Evolutionary conservation across 2,888 invertebrate species (phyloP).

Genomic region (Ptilodon capucinus): DNA sequence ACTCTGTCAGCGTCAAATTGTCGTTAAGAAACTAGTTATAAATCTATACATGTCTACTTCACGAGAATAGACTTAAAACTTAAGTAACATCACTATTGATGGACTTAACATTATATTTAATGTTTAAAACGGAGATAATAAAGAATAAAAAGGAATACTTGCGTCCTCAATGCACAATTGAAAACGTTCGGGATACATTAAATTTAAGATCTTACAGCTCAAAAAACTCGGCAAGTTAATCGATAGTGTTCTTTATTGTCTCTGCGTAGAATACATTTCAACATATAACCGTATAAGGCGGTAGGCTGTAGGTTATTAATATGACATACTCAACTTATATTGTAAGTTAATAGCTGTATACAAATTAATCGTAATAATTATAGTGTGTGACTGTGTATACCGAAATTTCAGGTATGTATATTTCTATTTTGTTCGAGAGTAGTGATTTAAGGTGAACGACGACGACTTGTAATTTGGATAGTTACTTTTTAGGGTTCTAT

Average conservation of each 20-base stretch:
- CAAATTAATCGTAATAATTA: constrained; percentile 60
- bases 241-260: constrained; percentile 47
- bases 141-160: constrained; percentile 24
- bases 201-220: not conserved
- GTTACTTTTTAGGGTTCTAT: constrained; percentile 46
- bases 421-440: constrained; percentile 57
- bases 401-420: constrained; percentile 59
- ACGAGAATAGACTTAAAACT: constrained; percentile 20
- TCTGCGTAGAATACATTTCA: constrained; percentile 23
- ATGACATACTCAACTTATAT: constrained; percentile 39
- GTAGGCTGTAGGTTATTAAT: constrained; percentile 23
- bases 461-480: constrained; percentile 43
- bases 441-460: constrained; percentile 43
- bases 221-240: not conserved
- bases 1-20: not conserved
- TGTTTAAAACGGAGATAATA: constrained; percentile 38
- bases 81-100: constrained; percentile 24
- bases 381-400: constrained; percentile 44
- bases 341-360: constrained; percentile 57
- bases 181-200: not conserved
- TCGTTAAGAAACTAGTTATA: constrained; percentile 7
- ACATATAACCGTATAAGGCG: constrained; percentile 14
- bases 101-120: constrained; percentile 21
- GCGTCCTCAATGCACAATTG: not conserved
- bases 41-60: constrained; percentile 8